Conservation (phyloP, 2,797 vertebrate species). For the Myotis myotis region DNA sequence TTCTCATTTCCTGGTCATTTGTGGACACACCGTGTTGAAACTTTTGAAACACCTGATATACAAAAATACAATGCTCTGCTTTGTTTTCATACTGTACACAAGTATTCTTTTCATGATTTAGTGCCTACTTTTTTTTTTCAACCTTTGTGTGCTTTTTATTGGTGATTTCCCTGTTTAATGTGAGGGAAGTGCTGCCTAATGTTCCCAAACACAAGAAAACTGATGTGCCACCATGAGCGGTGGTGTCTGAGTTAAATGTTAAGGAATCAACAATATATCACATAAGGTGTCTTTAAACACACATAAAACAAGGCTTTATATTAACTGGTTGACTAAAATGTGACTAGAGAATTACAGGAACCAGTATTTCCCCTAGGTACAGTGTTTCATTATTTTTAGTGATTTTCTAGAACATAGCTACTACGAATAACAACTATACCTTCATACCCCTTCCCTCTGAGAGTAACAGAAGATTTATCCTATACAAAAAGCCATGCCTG, state of each 20-base stretch:
- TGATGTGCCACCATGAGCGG: neutral
- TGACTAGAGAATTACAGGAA: neutral
- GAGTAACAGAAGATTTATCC: neutral
- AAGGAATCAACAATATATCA: neutral
- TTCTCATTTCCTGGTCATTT: neutral
- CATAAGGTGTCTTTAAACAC: neutral
- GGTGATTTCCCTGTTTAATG: neutral
- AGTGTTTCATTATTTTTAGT: neutral
- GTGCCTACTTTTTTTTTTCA: neutral
- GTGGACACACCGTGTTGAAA: neutral
- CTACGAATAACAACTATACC: neutral
- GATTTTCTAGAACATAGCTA: neutral
- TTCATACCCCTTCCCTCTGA: neutral
- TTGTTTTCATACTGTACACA: neutral
- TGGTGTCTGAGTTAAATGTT: neutral
- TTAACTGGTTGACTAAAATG: neutral
- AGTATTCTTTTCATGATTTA: neutral
- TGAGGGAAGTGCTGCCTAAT: neutral
- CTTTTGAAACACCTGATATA: neutral
- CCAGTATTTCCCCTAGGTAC: neutral
- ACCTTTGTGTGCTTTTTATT: neutral
- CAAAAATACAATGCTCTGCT: neutral
- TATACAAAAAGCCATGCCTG: neutral
- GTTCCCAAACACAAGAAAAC: neutral
- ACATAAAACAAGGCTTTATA: neutral